Evolutionary conservation across 2,797 vertebrate genomes (phyloP).

Genomic region (Hoplostethus atlanticus): DNA sequence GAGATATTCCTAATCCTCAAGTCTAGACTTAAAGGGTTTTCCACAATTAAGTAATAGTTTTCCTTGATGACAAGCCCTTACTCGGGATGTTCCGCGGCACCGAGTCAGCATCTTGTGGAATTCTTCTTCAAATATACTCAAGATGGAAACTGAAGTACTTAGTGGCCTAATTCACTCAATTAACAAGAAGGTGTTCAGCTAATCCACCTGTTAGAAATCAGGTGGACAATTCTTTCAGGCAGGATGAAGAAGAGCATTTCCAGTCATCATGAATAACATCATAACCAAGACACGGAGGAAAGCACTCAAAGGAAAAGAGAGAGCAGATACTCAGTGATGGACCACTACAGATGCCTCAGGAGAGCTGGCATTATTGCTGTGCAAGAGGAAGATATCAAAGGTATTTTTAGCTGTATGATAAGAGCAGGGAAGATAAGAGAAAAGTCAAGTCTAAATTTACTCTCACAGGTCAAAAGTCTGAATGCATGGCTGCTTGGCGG

Average conservation of each 20-base stretch:
- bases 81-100: constrained; percentile 29
- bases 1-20: no score
- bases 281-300: constrained; percentile 11
- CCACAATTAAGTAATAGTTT: constrained; percentile 12
- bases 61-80: constrained; percentile 11
- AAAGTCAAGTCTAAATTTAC: constrained; percentile 59
- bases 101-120: constrained; percentile 48
- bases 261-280: constrained; percentile 24
- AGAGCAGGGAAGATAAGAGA: constrained; percentile 45
- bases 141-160: constrained; percentile 29
- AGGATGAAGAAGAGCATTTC: constrained; percentile 10
- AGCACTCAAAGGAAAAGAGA: constrained; percentile 30
- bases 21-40: constrained; percentile 35
- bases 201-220: constrained; percentile 24
- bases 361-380: constrained; percentile 43
- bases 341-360: constrained; percentile 43
- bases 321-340: constrained; percentile 22
- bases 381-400: constrained; percentile 56
- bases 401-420: constrained; percentile 72
- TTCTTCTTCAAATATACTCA: constrained; percentile 36
- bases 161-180: background rate
- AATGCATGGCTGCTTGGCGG: constrained; percentile 7
- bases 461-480: constrained; percentile 6
- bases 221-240: constrained; percentile 24
- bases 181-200: background rate